These are phyloP conservation scores for Darevskia mixta DNA, from an alignment of 2,797 vertebrate species.

Conservation along the genomic window DNA sequence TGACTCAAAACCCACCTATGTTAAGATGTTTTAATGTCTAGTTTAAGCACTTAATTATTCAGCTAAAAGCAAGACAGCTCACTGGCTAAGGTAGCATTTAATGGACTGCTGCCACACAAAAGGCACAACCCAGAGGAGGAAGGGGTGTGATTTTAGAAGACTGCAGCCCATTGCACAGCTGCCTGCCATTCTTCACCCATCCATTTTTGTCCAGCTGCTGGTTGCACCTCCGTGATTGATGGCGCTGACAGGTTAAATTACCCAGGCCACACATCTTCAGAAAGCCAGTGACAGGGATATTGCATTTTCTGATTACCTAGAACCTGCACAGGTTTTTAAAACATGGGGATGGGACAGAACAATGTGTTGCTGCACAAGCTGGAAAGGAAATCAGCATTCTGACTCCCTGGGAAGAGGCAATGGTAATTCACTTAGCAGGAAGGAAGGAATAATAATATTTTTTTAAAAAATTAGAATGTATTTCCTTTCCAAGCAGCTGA, in stretches of 20 bases:
- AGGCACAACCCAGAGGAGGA: no score
- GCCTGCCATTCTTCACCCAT: constrained; percentile 39
- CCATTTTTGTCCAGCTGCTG: constrained; percentile 38
- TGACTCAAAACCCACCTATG: background rate
- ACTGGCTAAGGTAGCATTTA: no score
- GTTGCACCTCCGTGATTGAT: constrained; percentile 78
- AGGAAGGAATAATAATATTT: no score
- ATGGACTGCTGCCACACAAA: background rate
- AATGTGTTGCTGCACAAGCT: background rate
- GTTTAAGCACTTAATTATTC: background rate
- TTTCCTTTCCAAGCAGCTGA: no score
- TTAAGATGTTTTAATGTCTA: background rate
- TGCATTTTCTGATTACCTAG: constrained; percentile 82
- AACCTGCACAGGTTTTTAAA: constrained; percentile 75
- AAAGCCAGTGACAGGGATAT: constrained; percentile 78
- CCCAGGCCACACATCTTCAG: constrained; percentile 77
- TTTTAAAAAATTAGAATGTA: no score
- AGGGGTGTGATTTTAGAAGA: background rate
- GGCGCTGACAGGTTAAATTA: constrained; percentile 83
- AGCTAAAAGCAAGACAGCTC: background rate
- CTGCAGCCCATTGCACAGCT: constrained; percentile 3
- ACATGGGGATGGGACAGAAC: constrained; percentile 66
- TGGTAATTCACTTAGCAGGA: constrained; percentile 19
- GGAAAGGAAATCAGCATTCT: constrained; percentile 33
- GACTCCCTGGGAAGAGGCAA: constrained; percentile 38